Base-by-base conservation (phyloP, 2,113 vertebrate species). In the Falco punctatus region DNA sequence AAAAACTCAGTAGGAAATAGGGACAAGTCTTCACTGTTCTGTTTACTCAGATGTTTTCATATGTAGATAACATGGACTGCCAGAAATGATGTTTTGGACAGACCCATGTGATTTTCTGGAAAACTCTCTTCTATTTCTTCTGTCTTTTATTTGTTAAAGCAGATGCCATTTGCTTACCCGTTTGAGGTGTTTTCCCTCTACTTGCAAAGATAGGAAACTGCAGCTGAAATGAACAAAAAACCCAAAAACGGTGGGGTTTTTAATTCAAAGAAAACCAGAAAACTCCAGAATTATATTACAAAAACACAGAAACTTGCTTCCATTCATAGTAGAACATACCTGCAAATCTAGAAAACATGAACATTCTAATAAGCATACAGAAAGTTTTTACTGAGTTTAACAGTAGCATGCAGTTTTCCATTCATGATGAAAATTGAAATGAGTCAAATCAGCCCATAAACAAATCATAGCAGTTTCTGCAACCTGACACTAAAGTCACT, bases 161-260 rank as follows among this genome's bases (percentile, higher is more conserved):
- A 72, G 35, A 2, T 12, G 28, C 23, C 0, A 23, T 35, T 86
- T 71, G 22, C 97, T 79, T 90, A 98, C 98, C 98, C 89, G 96
- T 58, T 46, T 93, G 96, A 66, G 32, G 27, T 7, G 15, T 21
- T 95, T 96, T 98, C 27, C 64, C 86, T 95, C 72, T 97, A 92
- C 38, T 74, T 1, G 28, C 48, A 79, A 72, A 90, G 24, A 87
- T 3, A 85, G 97, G 55, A 91, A 96, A 92, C 2, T 95, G 97
- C 65, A 96, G 81, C 97, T 98, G 94, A 80, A 96, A 96, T 85
- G 10, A 91, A 88, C 80, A 75, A 54, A 14, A 51, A 42, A 42
- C 42, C 42, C 18, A 84, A 69, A 55, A 44, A 38, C 57, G 18
- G 52, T n/a, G 3, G 1, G 1, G 30, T 58, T 42, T 71, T 62